These are phyloP conservation scores for Semnornis frantzii DNA, from an alignment of 2,113 vertebrate genomes.

Conservation along the genomic window DNA sequence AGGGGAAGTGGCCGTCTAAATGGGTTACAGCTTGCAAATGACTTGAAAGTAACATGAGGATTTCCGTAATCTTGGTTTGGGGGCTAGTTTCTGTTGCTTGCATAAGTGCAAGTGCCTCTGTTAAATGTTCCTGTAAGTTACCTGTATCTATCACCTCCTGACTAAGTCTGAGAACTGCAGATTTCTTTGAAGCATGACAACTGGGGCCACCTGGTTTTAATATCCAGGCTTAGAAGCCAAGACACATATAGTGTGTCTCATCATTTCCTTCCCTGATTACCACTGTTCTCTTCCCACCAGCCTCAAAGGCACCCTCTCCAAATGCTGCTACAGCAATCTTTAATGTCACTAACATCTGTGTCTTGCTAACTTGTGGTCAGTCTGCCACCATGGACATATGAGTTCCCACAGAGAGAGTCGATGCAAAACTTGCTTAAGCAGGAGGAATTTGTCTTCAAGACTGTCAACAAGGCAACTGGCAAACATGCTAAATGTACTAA, in stretches of 20 bases:
- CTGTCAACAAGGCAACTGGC: background rate
- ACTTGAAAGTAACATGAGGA: background rate
- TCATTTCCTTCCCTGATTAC: background rate
- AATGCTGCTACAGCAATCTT: background rate
- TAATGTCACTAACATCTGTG: background rate
- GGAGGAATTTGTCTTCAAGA: background rate
- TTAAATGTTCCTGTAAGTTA: background rate
- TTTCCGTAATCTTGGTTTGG: background rate
- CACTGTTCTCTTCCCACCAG: background rate
- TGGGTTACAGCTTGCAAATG: background rate
- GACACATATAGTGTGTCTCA: background rate
- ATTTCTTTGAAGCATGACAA: background rate
- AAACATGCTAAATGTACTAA: background rate
- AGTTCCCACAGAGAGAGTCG: background rate
- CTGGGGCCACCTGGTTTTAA: background rate
- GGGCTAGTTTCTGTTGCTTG: background rate
- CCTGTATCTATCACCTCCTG: background rate
- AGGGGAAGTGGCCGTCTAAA: conserved; percentile 38
- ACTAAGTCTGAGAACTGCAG: background rate
- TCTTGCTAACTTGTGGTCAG: background rate
- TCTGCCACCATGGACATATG: too few species aligned
- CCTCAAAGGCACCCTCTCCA: background rate
- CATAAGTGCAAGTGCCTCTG: background rate
- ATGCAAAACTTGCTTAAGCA: background rate
- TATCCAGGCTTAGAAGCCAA: background rate